These are phyloP conservation scores for Pandemis cinnamomeana DNA, from an alignment of 2,888 invertebrate species.

Conservation along the genomic window DNA sequence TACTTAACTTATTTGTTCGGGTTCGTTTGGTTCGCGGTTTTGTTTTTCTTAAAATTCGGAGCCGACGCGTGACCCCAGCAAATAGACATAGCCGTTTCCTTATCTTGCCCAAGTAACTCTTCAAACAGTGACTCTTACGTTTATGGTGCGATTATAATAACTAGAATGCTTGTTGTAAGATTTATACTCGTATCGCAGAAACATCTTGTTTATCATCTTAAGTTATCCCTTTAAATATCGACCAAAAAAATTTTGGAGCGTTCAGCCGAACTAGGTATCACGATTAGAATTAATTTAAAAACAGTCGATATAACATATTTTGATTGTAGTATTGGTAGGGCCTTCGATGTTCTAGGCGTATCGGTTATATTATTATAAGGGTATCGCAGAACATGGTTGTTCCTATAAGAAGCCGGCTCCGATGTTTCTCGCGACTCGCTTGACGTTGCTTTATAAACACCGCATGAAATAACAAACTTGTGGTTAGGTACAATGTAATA, in stretches of 20 bases:
- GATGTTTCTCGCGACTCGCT: constrained; percentile 13
- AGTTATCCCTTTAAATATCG: no score
- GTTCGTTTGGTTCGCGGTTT: neutral
- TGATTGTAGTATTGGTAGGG: neutral
- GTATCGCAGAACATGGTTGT: neutral
- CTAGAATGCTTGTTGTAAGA: neutral
- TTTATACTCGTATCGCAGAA: no score
- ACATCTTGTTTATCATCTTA: no score
- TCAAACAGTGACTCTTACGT: constrained; percentile 19
- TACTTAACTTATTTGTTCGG: neutral
- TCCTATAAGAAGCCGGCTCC: neutral
- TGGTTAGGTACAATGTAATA: neutral
- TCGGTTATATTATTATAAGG: no score
- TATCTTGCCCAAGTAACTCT: constrained; percentile 19
- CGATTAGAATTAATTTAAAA: no score
- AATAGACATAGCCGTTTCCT: constrained; percentile 27
- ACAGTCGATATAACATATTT: no score
- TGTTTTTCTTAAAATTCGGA: constrained; percentile 18
- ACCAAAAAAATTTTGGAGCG: no score
- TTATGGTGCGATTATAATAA: neutral
- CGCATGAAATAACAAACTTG: constrained; percentile 49
- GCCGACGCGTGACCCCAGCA: constrained; percentile 18
- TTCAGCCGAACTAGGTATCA: no score
- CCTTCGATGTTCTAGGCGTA: neutral
- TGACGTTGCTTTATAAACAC: constrained; percentile 41